Percentiles rank a stretch among this genome's conserved stretches.
Conservation (phyloP, 2,797 vertebrate species). For the Chloroceryle inda region DNA sequence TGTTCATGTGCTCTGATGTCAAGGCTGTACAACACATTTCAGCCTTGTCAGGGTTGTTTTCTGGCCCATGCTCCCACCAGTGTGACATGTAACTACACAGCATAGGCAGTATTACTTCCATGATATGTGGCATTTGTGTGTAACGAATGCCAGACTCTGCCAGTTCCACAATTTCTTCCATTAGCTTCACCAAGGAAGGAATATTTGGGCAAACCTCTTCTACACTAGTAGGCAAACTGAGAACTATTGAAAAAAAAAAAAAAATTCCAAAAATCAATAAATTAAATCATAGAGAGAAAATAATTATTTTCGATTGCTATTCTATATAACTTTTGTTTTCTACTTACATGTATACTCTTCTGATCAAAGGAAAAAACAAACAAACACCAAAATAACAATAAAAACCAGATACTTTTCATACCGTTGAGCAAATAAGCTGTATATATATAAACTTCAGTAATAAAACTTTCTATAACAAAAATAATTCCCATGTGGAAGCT, state of each 20-base stretch:
- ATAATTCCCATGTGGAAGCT: not conserved
- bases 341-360: not conserved
- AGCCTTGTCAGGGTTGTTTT: conserved; percentile 82
- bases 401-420: not conserved
- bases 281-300: not conserved
- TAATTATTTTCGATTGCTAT: not conserved
- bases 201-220: conserved; percentile 90
- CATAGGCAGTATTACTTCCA: conserved; percentile 93
- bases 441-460: not conserved
- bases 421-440: not conserved
- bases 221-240: conserved; percentile 86
- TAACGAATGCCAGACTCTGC: conserved; percentile 94
- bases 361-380: not conserved
- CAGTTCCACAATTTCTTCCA: conserved; percentile 94
- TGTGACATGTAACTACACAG: conserved; percentile 96
- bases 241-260: conserved; percentile 69
- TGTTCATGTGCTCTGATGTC: conserved; percentile 94
- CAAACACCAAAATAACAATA: not conserved
- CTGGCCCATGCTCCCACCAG: conserved; percentile 95
- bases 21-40: conserved; percentile 92
- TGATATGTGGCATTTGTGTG: conserved; percentile 94
- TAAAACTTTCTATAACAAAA: not conserved
- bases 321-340: not conserved
- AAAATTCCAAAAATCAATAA: not conserved
- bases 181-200: conserved; percentile 89